Evolutionary conservation across 2,797 vertebrate genomes (phyloP), one percentile per base, ranked within the genome.

Genomic region (Streptopelia turtur): DNA sequence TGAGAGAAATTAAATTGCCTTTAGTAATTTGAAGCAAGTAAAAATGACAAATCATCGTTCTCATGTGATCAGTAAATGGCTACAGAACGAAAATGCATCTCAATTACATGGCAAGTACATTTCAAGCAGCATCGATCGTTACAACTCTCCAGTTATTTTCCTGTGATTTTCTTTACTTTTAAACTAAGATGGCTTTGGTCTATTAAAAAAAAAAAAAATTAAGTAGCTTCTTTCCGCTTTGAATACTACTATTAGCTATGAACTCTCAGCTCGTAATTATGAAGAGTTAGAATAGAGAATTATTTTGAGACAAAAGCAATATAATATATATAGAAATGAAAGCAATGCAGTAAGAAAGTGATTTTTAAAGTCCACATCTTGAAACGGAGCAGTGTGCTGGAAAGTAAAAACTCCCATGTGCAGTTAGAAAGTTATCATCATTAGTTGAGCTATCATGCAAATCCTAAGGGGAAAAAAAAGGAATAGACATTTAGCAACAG

Each of bases 41-140:
- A 94, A 94, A 96, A 95, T 96, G 96, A 97, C 96, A 97, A 96
- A 96, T 96, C 69, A 78, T 94, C 3, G 0, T 92, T 93, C 95
- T 97, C 75, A 8, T 95, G 94, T 93, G 96, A 94, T 95, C 43
- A 1, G 86, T 94, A 94, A 96, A 87, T 57, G 94, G 95, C 78
- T 92, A 45, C 87, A 85, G 93, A 89, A 89, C 30, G 45, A 68
- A 81, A 90, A 92, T 92, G 91, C 69, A 75, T 96, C 96, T 96
- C 96, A 95, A 93, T 97, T 96, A 95, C 71, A 45, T 65, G 92
- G 86, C 82, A 78, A 92, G 72, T 78, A 55, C 84, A n/a, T 89
- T 91, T 95, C 83, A 86, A 35, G 87, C 79, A 82, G 93, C 83
- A 93, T 83, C 17, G 16, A 94, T 94, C 16, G 63, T 74, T 95